Evolutionary conservation across 1,140 invertebrate genomes (phyloP).

Genomic region (Agrypnia vestita): DNA sequence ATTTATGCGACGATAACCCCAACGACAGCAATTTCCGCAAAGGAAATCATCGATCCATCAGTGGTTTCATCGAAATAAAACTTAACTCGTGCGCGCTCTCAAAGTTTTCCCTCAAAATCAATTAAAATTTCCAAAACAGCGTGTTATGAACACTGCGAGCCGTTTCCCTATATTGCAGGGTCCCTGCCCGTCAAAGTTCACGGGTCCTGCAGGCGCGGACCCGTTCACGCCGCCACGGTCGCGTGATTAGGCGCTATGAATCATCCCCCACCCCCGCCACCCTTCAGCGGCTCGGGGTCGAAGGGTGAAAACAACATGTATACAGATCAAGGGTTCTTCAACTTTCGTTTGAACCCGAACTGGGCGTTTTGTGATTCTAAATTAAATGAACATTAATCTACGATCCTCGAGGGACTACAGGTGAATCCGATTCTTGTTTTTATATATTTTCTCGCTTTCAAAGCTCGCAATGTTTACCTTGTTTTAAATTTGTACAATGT

Average conservation of each 20-base stretch:
- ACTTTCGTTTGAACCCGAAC: conserved; percentile 4
- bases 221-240: conserved; percentile 23
- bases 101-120: no score
- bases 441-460: no score
- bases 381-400: background rate
- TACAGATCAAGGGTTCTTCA: conserved; percentile 10
- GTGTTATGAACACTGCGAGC: no score
- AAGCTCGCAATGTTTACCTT: no score
- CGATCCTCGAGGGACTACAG: background rate
- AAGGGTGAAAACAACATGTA: conserved; percentile 10
- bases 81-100: no score
- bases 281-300: background rate
- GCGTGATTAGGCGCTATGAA: conserved; percentile 30
- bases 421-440: background rate
- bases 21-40: no score
- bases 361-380: background rate
- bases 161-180: background rate
- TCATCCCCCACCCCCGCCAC: background rate
- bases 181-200: background rate
- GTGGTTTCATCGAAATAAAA: no score
- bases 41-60: no score
- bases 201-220: background rate
- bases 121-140: no score
- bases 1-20: no score
- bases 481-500: no score